Percentiles rank a stretch among this genome's conserved stretches.
phyloP scores from a whole-genome alignment of 2,797 vertebrate species.

The Pyrocephalus nanus region DNA sequence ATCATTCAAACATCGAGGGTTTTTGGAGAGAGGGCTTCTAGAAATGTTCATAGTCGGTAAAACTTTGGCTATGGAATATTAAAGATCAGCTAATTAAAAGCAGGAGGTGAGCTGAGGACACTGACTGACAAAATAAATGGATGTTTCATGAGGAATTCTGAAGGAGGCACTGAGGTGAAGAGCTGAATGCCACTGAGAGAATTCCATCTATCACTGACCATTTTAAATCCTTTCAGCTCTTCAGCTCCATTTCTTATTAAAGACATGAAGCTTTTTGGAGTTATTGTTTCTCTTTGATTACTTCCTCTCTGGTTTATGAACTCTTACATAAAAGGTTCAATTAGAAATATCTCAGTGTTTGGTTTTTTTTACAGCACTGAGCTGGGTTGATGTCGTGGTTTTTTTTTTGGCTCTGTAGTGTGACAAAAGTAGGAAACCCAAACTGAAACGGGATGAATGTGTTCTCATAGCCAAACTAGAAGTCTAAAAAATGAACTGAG shows the following conservation, averaged over 20 bases:
- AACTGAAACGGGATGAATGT: not conserved
- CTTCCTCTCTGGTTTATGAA: not conserved
- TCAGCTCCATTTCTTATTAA: not conserved
- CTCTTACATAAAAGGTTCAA: not conserved
- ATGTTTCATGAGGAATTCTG: not conserved
- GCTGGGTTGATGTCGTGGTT: not conserved
- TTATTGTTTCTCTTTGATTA: conserved; percentile 5
- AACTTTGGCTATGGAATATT: not conserved
- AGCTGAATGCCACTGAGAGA: not conserved
- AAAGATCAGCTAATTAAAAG: not conserved
- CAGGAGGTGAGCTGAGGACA: conserved; percentile 1
- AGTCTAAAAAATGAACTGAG: not conserved
- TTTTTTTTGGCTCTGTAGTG: not conserved
- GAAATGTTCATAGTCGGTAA: not conserved
- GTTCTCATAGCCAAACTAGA: not conserved
- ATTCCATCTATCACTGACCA: not conserved
- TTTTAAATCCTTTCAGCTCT: not conserved
- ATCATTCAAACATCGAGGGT: not conserved
- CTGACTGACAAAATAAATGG: not conserved
- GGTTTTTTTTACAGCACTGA: not conserved
- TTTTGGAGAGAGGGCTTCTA: not conserved
- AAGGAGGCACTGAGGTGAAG: not conserved
- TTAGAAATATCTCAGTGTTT: not conserved
- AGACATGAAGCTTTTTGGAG: not conserved
- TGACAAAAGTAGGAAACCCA: not conserved